Base-by-base conservation (phyloP, 2,888 invertebrate species). In the Athalia cordata region DNA sequence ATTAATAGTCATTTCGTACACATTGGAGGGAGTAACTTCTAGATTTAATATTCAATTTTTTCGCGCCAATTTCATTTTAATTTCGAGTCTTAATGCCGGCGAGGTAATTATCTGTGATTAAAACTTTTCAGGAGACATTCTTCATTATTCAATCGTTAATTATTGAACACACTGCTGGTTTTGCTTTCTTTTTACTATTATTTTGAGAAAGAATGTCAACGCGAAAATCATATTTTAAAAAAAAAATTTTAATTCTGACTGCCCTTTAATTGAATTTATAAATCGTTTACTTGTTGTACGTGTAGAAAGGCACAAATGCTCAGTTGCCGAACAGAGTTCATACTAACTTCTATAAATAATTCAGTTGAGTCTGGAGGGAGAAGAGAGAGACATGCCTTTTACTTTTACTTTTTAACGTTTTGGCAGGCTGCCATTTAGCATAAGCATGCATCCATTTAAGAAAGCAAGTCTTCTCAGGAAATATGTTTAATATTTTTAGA, bases 331-430 rank as follows among this genome's bases (percentile, higher is more conserved):
- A 86, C 87, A 86, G 86, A 83, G 86, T 85, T 85, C 84, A 85
- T 85, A 88, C 86, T 87, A 87, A 88, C 87, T 88, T 88, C 89
- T 89, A 89, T 89, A 87, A 89, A 89, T 89, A 89, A 88, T 87
- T 84, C 86, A 77, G 83, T 84, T 82, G 84, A 83, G 84, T 82
- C 82, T 83, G 81, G 84, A 84, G 84, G 83, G 83, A 82, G 83
- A 81, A 81, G 81, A 75, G 55, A 74, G 75, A 75, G 75, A 70
- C 78, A 49, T 59, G 66, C 61, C 83, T 78, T 64, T 78, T 52
- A 78, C 76, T 85, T 84, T 85, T 85, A 87, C 84, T 85, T 87
- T 85, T 85, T 83, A 80, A 83, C 83, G 84, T 85, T 85, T 86
- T 86, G 83, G 87, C 84, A 82, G 70, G 78, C 78, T 83, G 83